phyloP scores from a whole-genome alignment of 2,113 vertebrate species.

The Cacatua alba region DNA sequence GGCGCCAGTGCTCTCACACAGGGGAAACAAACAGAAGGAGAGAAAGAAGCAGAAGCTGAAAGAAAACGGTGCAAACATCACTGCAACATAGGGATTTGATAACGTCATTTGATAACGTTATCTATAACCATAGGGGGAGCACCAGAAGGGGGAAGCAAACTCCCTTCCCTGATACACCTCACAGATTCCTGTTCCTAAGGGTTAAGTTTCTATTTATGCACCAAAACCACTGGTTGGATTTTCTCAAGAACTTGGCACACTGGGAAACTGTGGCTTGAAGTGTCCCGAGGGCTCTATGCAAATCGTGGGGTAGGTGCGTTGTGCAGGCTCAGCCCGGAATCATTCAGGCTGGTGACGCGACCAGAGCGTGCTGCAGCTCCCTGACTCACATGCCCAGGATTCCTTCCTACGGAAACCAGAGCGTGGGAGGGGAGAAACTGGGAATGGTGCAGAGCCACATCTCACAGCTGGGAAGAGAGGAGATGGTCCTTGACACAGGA shows the following conservation, averaged over 20 bases:
- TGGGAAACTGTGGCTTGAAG: conserved; percentile 1
- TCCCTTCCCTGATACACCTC: background rate
- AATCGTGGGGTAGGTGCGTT: conserved; percentile 27
- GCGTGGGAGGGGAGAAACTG: conserved; percentile 40
- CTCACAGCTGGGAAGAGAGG: conserved; percentile 16
- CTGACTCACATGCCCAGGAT: conserved; percentile 56
- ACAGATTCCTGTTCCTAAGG: background rate
- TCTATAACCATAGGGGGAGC: background rate
- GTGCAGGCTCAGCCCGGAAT: conserved; percentile 18
- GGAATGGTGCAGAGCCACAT: background rate
- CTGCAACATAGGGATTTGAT: background rate
- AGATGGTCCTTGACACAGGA: background rate
- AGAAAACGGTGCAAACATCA: background rate
- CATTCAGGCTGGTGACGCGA: background rate
- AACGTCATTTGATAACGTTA: too few relatives aligned
- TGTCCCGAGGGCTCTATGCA: background rate
- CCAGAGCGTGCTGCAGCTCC: background rate
- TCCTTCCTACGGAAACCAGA: conserved; percentile 36
- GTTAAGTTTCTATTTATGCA: background rate
- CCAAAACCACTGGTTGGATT: background rate
- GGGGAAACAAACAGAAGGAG: background rate
- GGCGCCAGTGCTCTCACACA: background rate
- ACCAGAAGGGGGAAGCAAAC: background rate
- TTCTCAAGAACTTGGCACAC: background rate
- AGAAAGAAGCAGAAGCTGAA: conserved; percentile 1